These are phyloP conservation scores for Probosciger aterrimus DNA, from an alignment of 2,113 vertebrate genomes.

Conservation along the genomic window DNA sequence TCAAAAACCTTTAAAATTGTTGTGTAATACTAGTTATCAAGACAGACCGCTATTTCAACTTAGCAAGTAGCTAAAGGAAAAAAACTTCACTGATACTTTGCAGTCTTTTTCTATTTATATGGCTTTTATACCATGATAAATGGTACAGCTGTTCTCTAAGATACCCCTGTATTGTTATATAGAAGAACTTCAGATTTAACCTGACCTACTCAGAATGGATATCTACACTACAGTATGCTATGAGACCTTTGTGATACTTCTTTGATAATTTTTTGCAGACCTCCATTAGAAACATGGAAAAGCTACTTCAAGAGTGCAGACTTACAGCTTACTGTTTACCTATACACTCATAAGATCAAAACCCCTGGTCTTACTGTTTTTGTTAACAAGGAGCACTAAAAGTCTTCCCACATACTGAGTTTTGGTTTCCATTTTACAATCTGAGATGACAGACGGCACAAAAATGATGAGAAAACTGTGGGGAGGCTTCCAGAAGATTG, in stretches of 20 bases:
- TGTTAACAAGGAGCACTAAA: slow-evolving; percentile 87
- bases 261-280: slow-evolving; percentile 80
- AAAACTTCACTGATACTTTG: not conserved
- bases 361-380: slow-evolving; percentile 83
- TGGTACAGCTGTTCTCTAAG: slow-evolving; percentile 53
- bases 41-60: not conserved
- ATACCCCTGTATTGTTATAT: slow-evolving; percentile 33
- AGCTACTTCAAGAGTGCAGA: slow-evolving; percentile 79
- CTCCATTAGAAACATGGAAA: slow-evolving; percentile 79
- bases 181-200: slow-evolving; percentile 74
- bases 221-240: slow-evolving; percentile 69
- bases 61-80: slow-evolving; percentile 12
- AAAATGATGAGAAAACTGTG: slow-evolving; percentile 98
- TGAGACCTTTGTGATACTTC: slow-evolving; percentile 77
- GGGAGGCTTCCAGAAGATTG: slow-evolving; percentile 99
- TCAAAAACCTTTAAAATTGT: slow-evolving; percentile 50
- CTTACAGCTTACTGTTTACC: slow-evolving; percentile 85
- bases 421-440: slow-evolving; percentile 91
- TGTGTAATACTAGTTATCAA: slow-evolving; percentile 11
- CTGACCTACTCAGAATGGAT: slow-evolving; percentile 77
- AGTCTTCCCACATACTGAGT: slow-evolving; percentile 91
- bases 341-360: slow-evolving; percentile 83
- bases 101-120: slow-evolving; percentile 48
- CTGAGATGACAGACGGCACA: slow-evolving; percentile 91
- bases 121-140: slow-evolving; percentile 49